phyloP scores from a whole-genome alignment of 2,113 vertebrate genomes.

The Vombatus ursinus region DNA sequence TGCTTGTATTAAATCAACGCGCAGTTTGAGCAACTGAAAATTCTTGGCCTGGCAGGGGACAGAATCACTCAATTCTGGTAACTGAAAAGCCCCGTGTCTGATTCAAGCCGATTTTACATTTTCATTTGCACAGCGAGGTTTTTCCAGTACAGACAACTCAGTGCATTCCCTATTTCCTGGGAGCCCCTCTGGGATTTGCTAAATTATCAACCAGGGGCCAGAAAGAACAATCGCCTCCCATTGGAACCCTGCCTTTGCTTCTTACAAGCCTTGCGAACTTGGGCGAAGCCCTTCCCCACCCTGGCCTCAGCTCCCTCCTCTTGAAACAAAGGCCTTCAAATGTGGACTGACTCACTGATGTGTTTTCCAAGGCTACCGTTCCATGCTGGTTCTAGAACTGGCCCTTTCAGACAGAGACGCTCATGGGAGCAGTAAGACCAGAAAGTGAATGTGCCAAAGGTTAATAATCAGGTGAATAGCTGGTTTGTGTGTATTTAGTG shows the following conservation, averaged over 20 bases:
- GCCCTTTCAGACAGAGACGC: neutral
- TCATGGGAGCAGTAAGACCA: neutral
- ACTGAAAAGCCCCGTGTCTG: neutral
- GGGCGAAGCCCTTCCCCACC: neutral
- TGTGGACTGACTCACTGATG: neutral
- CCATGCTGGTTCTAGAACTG: neutral
- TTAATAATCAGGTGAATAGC: neutral
- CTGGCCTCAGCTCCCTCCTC: neutral
- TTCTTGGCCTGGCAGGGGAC: constrained; percentile 18
- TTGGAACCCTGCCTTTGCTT: neutral
- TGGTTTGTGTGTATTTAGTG: neutral
- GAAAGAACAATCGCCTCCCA: neutral
- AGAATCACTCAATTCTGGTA: neutral
- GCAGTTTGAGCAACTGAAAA: neutral
- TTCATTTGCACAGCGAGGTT: neutral
- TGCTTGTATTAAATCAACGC: neutral
- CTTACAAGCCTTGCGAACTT: neutral
- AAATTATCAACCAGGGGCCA: neutral
- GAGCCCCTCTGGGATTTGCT: constrained; percentile 6
- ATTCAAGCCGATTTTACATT: neutral
- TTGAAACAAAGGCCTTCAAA: neutral
- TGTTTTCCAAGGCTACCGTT: neutral
- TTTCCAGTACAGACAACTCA: neutral
- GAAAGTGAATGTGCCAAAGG: neutral
- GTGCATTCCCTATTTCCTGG: neutral